Evolutionary conservation across 2,113 vertebrate species (phyloP).

Genomic region (Hydropotes inermis): DNA sequence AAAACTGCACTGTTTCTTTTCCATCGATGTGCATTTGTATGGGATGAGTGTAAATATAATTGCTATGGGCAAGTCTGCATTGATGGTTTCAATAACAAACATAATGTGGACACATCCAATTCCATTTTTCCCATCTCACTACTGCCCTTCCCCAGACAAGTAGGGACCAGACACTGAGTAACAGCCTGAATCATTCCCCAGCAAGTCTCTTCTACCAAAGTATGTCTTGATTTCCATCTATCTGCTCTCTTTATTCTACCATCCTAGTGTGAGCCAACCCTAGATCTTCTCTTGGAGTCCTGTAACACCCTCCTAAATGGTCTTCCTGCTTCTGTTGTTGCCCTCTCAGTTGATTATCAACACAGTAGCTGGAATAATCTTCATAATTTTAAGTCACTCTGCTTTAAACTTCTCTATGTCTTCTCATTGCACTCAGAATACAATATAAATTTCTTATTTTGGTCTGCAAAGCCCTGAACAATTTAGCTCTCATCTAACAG

Average conservation of each 20-base stretch:
- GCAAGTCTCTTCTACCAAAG: not conserved
- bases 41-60: not conserved
- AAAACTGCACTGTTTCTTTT: not conserved
- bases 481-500: not conserved
- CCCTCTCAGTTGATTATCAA: not conserved
- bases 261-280: fast-evolving
- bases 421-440: not conserved
- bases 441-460: not conserved
- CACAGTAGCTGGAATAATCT: not conserved
- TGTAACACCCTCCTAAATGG: not conserved
- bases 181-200: not conserved
- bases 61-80: not conserved
- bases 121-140: not conserved
- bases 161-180: not conserved
- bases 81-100: not conserved
- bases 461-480: not conserved
- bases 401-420: not conserved
- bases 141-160: not conserved
- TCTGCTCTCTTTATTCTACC: not conserved
- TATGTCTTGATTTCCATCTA: not conserved
- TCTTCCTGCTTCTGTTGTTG: not conserved
- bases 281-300: not conserved
- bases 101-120: not conserved
- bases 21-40: not conserved
- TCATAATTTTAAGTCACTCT: not conserved